phyloP scores from a whole-genome alignment of 2,888 invertebrate genomes.

The Polyommatus icarus region DNA sequence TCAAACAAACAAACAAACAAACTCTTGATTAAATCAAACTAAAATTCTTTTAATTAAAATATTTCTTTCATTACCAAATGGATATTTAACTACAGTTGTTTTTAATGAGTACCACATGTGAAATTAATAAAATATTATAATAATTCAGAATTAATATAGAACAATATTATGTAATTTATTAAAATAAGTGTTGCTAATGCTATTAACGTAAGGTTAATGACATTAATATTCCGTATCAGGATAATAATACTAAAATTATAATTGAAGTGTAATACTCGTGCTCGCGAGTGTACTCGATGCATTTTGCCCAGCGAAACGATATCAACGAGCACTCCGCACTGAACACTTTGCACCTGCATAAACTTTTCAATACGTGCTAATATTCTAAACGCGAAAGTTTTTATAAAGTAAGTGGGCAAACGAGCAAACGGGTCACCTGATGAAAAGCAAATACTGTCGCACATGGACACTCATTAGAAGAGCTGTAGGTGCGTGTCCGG shows the following conservation, averaged over 20 bases:
- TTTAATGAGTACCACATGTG: neutral
- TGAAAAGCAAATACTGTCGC: too few species aligned
- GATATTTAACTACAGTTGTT: too few species aligned
- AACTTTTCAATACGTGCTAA: neutral
- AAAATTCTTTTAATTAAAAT: too few species aligned
- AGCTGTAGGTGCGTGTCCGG: too few species aligned
- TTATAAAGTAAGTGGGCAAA: too few species aligned
- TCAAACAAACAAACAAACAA: too few species aligned
- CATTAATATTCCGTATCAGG: neutral
- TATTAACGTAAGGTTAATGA: neutral
- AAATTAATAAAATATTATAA: neutral
- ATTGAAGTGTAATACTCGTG: neutral
- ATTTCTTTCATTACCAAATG: too few species aligned
- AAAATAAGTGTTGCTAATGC: neutral
- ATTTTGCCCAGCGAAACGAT: constrained; percentile 5
- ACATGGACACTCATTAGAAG: too few species aligned
- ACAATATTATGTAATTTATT: neutral
- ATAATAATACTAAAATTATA: neutral
- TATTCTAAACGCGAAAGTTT: neutral
- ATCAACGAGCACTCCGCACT: neutral
- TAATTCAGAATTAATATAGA: neutral
- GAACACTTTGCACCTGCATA: neutral
- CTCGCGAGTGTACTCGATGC: neutral
- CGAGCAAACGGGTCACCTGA: too few species aligned
- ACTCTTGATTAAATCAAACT: too few species aligned